phyloP scores from a whole-genome alignment of 64 coral and sea anemone genomes.

The Trachythela sp. region DNA sequence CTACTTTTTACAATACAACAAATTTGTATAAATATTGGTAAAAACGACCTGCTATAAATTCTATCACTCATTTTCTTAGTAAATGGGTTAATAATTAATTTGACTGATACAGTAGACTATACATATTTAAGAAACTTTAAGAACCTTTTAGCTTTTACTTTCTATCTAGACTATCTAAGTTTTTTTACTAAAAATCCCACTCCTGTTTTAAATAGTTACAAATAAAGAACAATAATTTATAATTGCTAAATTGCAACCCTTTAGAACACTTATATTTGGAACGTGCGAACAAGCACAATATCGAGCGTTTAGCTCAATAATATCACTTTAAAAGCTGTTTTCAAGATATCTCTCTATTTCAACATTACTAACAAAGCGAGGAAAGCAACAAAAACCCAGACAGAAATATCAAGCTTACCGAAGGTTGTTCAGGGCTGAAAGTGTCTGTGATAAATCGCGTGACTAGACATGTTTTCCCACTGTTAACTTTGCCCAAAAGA shows the following conservation, averaged over 20 bases:
- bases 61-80: too few relatives aligned
- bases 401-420: constrained; percentile 36
- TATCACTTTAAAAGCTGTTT: neutral
- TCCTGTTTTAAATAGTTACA: too few relatives aligned
- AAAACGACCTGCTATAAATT: too few relatives aligned
- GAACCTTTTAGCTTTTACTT: too few relatives aligned
- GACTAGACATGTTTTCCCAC: constrained; percentile 94
- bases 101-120: too few relatives aligned
- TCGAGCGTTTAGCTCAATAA: neutral
- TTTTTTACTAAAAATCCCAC: too few relatives aligned
- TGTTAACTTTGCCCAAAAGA: constrained; percentile 98
- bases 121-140: too few relatives aligned
- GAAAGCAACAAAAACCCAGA: neutral
- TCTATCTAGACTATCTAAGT: too few relatives aligned
- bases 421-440: constrained; percentile 93
- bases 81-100: too few relatives aligned
- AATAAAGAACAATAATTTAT: too few relatives aligned
- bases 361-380: neutral
- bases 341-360: neutral
- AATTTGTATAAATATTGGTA: too few relatives aligned
- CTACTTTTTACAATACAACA: too few relatives aligned
- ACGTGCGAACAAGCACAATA: neutral
- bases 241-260: neutral
- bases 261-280: neutral
- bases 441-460: constrained; percentile 90